A percentile compares a stretch with the other conserved stretches of the same genome.
Conservation (phyloP, 2,888 invertebrate species). For the Syritta pipiens region DNA sequence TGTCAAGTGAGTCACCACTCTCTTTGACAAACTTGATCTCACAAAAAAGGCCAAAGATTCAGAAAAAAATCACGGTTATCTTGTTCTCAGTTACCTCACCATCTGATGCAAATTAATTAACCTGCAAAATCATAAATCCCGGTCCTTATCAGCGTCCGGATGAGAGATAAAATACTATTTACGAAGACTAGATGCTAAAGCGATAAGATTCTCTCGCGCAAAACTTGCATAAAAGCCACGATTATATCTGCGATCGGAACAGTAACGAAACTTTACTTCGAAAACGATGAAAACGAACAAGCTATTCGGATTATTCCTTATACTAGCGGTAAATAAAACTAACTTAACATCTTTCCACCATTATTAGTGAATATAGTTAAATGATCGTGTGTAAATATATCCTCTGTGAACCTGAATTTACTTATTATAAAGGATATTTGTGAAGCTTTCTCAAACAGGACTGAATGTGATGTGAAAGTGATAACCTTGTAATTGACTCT, state of each 20-base stretch:
- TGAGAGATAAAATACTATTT: constrained; percentile 42
- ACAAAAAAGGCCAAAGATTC: background rate
- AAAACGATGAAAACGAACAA: constrained; percentile 78
- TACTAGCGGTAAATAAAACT: constrained; percentile 76
- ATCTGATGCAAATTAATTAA: constrained; percentile 56
- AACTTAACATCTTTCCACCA: constrained; percentile 10
- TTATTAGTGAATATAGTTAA: too few relatives aligned
- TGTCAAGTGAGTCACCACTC: constrained; percentile 21
- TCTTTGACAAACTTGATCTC: too few relatives aligned
- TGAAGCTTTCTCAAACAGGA: too few relatives aligned
- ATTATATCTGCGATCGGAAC: constrained; percentile 57
- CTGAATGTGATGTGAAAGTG: too few relatives aligned
- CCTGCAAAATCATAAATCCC: constrained; percentile 58
- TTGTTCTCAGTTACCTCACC: constrained; percentile 8
- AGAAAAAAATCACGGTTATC: constrained; percentile 16
- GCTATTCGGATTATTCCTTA: constrained; percentile 74
- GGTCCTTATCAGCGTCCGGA: constrained; percentile 39
- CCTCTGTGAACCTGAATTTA: constrained; percentile 8
- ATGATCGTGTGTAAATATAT: constrained; percentile 7
- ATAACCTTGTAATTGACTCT: too few relatives aligned
- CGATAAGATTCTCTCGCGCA: constrained; percentile 38
- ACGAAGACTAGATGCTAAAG: constrained; percentile 33
- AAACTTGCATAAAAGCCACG: constrained; percentile 75
- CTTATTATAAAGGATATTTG: too few relatives aligned
- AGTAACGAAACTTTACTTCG: constrained; percentile 78